Percentiles rank a stretch among this genome's conserved stretches.
phyloP scores from a whole-genome alignment of 2,113 vertebrate species.

The Chinchilla lanigera region DNA sequence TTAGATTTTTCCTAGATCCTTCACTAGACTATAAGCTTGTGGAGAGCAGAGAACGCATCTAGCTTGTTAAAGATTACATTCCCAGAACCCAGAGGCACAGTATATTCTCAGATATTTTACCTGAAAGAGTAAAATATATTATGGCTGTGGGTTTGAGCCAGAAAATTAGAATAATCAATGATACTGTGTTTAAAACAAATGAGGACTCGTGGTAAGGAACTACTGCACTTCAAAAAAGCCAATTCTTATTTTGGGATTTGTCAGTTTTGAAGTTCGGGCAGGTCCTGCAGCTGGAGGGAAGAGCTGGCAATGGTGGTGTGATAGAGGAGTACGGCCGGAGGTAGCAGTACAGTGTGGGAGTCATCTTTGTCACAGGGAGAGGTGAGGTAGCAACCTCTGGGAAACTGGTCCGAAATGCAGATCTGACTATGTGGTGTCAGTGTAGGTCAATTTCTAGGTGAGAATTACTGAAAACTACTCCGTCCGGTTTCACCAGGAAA shows the following conservation, averaged over 20 bases:
- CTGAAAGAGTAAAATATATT: neutral
- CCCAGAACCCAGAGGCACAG: neutral
- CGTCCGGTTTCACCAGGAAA: neutral
- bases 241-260: neutral
- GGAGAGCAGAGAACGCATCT: neutral
- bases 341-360: neutral
- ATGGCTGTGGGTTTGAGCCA: neutral
- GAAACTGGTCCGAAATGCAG: neutral
- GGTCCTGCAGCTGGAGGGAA: neutral
- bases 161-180: neutral
- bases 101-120: conserved; percentile 5
- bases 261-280: neutral
- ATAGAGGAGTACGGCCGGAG: neutral
- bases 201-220: neutral
- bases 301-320: neutral
- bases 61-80: neutral
- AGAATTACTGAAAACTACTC: neutral
- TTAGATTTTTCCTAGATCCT: neutral
- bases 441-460: neutral
- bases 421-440: neutral
- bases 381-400: neutral
- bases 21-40: neutral
- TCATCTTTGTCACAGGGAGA: neutral
- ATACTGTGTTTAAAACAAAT: conserved; percentile 12
- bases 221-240: neutral